A percentile compares a stretch with the other conserved stretches of the same genome.
Conservation (phyloP, 2,113 vertebrate genomes). For the Guaruba guarouba region DNA sequence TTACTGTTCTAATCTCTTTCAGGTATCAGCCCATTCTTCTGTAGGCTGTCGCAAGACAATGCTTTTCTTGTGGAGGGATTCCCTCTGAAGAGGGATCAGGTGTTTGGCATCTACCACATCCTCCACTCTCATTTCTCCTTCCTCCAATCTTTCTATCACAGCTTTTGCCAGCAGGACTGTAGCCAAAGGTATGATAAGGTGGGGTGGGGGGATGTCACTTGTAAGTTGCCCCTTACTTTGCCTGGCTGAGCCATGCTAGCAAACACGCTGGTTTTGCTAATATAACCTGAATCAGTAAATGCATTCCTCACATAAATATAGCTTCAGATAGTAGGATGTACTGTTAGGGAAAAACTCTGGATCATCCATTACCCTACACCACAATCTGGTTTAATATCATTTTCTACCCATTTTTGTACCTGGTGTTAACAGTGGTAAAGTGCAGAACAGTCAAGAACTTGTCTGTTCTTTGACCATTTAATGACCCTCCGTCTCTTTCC, state of each 20-base stretch:
- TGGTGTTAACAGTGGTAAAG: not conserved
- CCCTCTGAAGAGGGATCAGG: conserved; percentile 11
- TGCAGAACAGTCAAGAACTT: not conserved
- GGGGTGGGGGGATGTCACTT: not conserved
- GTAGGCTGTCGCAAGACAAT: conserved; percentile 4
- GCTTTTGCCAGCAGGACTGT: not conserved
- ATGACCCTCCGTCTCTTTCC: not conserved
- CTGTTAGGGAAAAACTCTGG: not conserved
- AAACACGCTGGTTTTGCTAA: not conserved
- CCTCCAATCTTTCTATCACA: not conserved
- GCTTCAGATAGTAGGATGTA: not conserved
- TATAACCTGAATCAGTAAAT: not conserved
- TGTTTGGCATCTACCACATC: not conserved
- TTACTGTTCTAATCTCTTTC: conserved; percentile 10
- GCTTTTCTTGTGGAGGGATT: not conserved
- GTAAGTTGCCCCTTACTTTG: not conserved
- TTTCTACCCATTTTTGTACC: not conserved
- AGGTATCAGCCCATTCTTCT: conserved; percentile 13
- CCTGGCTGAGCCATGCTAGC: not conserved
- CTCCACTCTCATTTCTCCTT: not conserved
- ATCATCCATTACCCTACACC: not conserved
- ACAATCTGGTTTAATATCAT: not conserved
- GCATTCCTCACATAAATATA: not conserved
- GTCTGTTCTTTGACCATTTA: not conserved
- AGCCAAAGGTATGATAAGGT: not conserved